Evolutionary conservation across 2,888 invertebrate species (phyloP), one percentile per base, ranked within the genome.

Genomic region (Dastarcus helophoroides): DNA sequence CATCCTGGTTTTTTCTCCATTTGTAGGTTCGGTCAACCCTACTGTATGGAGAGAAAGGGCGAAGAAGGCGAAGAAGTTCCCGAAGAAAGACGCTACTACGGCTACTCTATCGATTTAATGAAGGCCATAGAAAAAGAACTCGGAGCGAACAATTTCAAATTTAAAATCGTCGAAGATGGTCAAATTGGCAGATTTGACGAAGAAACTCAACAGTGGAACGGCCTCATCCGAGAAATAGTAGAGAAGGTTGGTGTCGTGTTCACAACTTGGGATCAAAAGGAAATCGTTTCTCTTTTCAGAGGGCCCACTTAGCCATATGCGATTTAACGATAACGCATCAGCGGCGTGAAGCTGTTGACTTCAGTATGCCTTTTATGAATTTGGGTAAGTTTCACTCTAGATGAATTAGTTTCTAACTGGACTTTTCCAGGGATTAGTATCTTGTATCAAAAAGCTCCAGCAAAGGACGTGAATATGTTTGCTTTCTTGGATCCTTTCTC

Each of bases 301-400:
- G 79, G 69, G 91, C 91, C 4, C 90, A 95, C 58, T 71, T 98
- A 44, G 95, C 90, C 0, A 82, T 97, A 36, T 94, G 93, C 46
- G 94, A 97, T 54, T 65, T 98, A 43, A 95, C 97, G 1, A 94
- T 97, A 37, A 97, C 90, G 3, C 89, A 85, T 54, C 76, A 83
- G 32, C 69, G 97, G 31, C 76, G 91, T 45, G 76, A 79, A 41
- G 78, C 74, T 14, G 88, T 90, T n/a, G 91, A 93, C 59, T 94
- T 94, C 56, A 90, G 91, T 3, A 88, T 90, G 63, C 97, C 97
- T 1, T 98, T 95, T 62, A 94, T 98, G 89, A 91, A 88, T 47
- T 65, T 97, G 41, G 89, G 53, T 43, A 47, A 25, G 33, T n/a
- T n/a, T n/a, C n/a, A n/a, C n/a, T n/a, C n/a, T n/a, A n/a, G n/a